These are phyloP conservation scores for Eidolon dupreanum DNA, from an alignment of 2,797 vertebrate genomes.

Conservation along the genomic window DNA sequence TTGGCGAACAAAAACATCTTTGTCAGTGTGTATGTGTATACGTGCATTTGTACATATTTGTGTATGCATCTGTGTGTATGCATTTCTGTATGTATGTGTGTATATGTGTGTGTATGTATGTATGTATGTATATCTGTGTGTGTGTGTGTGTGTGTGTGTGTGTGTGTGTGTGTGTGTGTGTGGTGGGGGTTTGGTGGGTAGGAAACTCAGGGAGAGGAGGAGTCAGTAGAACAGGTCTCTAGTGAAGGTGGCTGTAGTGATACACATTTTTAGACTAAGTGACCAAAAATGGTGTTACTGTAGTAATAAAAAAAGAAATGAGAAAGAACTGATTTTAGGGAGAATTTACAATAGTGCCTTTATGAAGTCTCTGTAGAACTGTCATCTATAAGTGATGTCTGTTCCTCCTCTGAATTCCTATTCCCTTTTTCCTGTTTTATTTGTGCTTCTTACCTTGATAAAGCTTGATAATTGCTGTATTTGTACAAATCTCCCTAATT, in stretches of 20 bases:
- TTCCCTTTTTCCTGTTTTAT: background rate
- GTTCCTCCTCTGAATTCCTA: background rate
- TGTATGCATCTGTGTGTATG: background rate
- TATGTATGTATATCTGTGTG: fast-evolving
- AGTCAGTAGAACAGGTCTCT: background rate
- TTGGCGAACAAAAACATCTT: background rate
- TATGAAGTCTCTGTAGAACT: background rate
- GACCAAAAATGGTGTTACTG: background rate
- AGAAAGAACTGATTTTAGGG: constrained; percentile 17
- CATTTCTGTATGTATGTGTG: background rate
- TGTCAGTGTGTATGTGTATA: background rate
- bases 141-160: background rate
- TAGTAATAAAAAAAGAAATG: background rate
- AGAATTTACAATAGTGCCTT: background rate
- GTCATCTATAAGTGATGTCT: background rate
- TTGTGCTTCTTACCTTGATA: background rate
- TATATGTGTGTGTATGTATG: background rate
- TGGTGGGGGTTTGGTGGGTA: background rate
- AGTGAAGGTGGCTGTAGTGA: background rate
- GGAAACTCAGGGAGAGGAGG: background rate
- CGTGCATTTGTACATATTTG: background rate
- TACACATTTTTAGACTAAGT: background rate
- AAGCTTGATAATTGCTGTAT: background rate
- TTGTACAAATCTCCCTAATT: background rate
- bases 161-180: background rate